Percentiles rank a stretch among this genome's conserved stretches.
Conservation (phyloP, 2,888 invertebrate genomes). For the Agrotis puta region DNA sequence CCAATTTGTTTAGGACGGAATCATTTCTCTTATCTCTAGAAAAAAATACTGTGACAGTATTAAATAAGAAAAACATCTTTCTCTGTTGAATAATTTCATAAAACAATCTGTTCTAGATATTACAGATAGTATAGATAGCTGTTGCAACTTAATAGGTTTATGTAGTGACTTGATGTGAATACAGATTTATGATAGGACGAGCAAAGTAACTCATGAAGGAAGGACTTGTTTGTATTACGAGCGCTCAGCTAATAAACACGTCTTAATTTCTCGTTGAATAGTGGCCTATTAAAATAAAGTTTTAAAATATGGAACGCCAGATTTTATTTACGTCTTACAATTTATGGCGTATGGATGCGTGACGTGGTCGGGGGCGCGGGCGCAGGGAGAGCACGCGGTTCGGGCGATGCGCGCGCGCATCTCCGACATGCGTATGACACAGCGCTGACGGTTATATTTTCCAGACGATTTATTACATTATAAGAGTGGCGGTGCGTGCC, state of each 20-base stretch:
- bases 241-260: conserved; percentile 88
- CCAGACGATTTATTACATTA: conserved; percentile 90
- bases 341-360: conserved; percentile 85
- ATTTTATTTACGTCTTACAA: conserved; percentile 88
- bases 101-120: conserved; percentile 40
- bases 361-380: conserved; percentile 69
- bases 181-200: conserved; percentile 82
- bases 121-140: conserved; percentile 37
- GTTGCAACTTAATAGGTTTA: conserved; percentile 69
- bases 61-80: conserved; percentile 23
- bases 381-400: conserved; percentile 57
- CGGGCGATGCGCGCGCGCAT: conserved; percentile 72
- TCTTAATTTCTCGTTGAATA: conserved; percentile 89
- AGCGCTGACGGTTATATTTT: conserved; percentile 90
- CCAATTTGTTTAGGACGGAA: conserved; percentile 29
- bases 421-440: conserved; percentile 85
- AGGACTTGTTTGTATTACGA: conserved; percentile 87
- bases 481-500: conserved; percentile 86
- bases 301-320: conserved; percentile 89
- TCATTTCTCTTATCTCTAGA: conserved; percentile 18
- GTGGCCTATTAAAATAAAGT: conserved; percentile 90
- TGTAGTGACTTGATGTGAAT: conserved; percentile 77
- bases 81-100: conserved; percentile 14
- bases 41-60: conserved; percentile 16
- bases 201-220: conserved; percentile 84